Evolutionary conservation across 2,113 vertebrate genomes (phyloP).

Genomic region (Channa maculata): DNA sequence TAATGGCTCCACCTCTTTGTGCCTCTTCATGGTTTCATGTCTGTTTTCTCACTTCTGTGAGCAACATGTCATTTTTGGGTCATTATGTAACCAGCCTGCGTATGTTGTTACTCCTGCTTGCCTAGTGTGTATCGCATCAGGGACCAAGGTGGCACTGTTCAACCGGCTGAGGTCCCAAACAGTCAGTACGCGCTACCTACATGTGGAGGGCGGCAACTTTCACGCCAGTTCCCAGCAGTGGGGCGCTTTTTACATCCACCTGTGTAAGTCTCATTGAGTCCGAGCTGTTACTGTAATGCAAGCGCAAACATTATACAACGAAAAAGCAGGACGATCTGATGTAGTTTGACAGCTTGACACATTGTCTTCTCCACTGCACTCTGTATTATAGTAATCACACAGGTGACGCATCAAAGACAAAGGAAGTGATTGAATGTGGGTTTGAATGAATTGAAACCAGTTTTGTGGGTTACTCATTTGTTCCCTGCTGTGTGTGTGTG

Average conservation of each 20-base stretch:
- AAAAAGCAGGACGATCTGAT: not conserved
- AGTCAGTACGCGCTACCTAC: slow-evolving; percentile 98
- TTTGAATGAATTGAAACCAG: not conserved
- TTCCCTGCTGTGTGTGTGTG: not conserved
- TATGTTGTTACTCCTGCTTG: not conserved
- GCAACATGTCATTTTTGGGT: not conserved
- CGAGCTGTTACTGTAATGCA: not conserved
- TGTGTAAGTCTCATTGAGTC: slow-evolving; percentile 86
- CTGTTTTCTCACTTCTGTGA: not conserved
- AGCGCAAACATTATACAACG: not conserved
- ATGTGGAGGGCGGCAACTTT: slow-evolving; percentile 99
- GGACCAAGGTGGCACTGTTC: slow-evolving; percentile 99
- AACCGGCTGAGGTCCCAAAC: slow-evolving; percentile 98
- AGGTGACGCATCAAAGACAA: not conserved
- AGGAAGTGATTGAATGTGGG: not conserved
- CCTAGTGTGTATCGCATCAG: slow-evolving; percentile 98
- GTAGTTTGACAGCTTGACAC: slow-evolving; percentile 18
- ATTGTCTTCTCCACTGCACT: not conserved
- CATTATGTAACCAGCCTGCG: not conserved
- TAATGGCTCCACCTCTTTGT: not conserved
- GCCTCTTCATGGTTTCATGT: not conserved
- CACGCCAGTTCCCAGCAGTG: slow-evolving; percentile 99
- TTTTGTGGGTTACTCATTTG: not conserved
- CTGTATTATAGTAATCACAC: slow-evolving; percentile 8
- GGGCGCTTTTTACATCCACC: slow-evolving; percentile 99